A percentile compares a stretch with the other conserved stretches of the same genome.
These are phyloP conservation scores for Xestoiulus laeticollis DNA, from an alignment of 2,888 invertebrate genomes.

Conservation along the genomic window DNA sequence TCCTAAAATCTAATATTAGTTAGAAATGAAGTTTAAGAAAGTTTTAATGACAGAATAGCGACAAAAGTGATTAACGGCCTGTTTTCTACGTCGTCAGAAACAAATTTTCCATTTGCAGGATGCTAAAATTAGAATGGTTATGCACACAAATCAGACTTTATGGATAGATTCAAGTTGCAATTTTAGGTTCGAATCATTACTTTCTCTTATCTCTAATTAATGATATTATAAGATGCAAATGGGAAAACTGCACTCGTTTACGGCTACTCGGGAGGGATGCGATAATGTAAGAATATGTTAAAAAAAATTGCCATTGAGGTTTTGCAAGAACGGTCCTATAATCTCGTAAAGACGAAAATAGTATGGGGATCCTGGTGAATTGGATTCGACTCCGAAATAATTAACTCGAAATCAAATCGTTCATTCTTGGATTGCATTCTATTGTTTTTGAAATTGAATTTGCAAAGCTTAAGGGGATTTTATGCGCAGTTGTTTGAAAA, in stretches of 20 bases:
- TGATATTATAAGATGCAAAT: constrained; percentile 26
- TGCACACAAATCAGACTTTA: background rate
- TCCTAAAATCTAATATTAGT: background rate
- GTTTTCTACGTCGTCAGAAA: background rate
- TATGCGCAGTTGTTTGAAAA: background rate
- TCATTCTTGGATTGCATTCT: background rate
- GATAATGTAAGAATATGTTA: background rate
- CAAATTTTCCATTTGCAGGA: background rate
- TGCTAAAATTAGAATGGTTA: background rate
- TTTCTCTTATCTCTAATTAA: constrained; percentile 26
- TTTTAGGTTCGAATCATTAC: background rate
- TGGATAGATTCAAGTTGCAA: background rate
- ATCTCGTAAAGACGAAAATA: background rate
- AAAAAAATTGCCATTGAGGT: background rate
- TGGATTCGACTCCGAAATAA: background rate
- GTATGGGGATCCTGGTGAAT: background rate
- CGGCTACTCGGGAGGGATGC: background rate
- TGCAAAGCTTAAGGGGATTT: background rate
- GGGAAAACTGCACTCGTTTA: background rate
- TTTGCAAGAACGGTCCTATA: background rate
- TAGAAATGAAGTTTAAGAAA: background rate
- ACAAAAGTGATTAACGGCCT: background rate
- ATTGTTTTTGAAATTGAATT: background rate
- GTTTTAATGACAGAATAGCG: background rate
- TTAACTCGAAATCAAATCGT: constrained; percentile 18